phyloP scores from a whole-genome alignment of 2,888 invertebrate genomes.

The Acanthococcus lagerstroemiae region DNA sequence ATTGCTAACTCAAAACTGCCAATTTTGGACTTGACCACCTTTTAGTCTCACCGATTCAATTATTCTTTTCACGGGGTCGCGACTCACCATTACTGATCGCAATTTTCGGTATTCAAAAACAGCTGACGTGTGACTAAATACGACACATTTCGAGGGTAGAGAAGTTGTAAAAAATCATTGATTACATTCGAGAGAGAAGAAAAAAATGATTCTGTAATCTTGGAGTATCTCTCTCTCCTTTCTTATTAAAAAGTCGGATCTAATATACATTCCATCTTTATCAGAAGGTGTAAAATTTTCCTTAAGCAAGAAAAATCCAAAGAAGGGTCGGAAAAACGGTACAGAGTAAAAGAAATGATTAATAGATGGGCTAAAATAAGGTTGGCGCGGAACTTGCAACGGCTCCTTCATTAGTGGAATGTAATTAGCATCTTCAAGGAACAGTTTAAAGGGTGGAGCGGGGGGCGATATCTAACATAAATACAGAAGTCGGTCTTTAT shows the following conservation, averaged over 20 bases:
- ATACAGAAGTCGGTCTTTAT: slow-evolving; percentile 23
- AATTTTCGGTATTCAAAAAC: no score
- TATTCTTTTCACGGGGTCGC: no score
- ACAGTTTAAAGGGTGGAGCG: slow-evolving; percentile 7
- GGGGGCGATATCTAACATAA: slow-evolving; percentile 23
- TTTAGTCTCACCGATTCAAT: no score
- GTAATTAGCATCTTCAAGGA: slow-evolving; percentile 28
- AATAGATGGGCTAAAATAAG: slow-evolving; percentile 26
- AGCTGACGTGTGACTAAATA: no score
- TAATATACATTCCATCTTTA: slow-evolving; percentile 27
- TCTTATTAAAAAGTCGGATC: slow-evolving; percentile 26
- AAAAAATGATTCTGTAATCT: slow-evolving; percentile 26
- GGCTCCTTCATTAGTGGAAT: slow-evolving; percentile 30
- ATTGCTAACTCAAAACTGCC: no score
- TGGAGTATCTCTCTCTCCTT: slow-evolving; percentile 4
- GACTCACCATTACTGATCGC: no score
- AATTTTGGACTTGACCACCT: no score
- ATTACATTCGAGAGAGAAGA: no score
- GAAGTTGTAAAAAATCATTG: no score
- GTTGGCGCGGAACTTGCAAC: slow-evolving; percentile 14
- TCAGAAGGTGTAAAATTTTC: slow-evolving; percentile 25
- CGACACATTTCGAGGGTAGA: no score
- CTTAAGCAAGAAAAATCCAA: slow-evolving; percentile 7
- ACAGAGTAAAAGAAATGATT: slow-evolving; percentile 21
- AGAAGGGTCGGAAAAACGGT: slow-evolving; percentile 2